These are phyloP conservation scores for Brachypteracias leptosomus DNA, from an alignment of 2,113 vertebrate species.

Conservation along the genomic window DNA sequence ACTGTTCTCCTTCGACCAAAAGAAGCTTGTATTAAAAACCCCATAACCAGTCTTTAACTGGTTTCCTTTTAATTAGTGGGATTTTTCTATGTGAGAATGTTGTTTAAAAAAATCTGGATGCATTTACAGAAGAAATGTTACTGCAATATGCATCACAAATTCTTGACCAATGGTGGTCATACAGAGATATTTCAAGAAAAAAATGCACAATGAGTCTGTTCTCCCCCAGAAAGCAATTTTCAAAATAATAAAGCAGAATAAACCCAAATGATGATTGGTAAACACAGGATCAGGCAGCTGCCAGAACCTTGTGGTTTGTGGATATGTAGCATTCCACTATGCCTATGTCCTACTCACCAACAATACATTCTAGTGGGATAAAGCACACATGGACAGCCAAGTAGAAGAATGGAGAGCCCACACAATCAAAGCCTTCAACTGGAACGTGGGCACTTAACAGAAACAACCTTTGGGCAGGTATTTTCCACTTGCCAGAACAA, in stretches of 20 bases:
- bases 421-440: background rate
- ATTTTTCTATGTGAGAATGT: background rate
- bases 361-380: background rate
- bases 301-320: background rate
- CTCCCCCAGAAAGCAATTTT: background rate
- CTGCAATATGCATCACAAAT: background rate
- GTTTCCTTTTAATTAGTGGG: background rate
- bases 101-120: background rate
- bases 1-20: background rate
- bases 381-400: background rate
- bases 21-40: background rate
- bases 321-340: background rate
- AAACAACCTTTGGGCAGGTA: background rate
- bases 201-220: background rate
- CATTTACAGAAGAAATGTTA: background rate
- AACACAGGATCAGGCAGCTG: background rate
- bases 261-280: background rate
- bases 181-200: background rate
- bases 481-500: slow-evolving; percentile 7
- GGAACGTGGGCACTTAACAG: background rate
- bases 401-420: background rate
- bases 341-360: background rate
- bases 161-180: background rate
- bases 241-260: background rate
- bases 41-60: background rate